A percentile compares a stretch with the other conserved stretches of the same genome.
Conservation (phyloP, 2,888 invertebrate genomes). For the Calameuta pallipes region DNA sequence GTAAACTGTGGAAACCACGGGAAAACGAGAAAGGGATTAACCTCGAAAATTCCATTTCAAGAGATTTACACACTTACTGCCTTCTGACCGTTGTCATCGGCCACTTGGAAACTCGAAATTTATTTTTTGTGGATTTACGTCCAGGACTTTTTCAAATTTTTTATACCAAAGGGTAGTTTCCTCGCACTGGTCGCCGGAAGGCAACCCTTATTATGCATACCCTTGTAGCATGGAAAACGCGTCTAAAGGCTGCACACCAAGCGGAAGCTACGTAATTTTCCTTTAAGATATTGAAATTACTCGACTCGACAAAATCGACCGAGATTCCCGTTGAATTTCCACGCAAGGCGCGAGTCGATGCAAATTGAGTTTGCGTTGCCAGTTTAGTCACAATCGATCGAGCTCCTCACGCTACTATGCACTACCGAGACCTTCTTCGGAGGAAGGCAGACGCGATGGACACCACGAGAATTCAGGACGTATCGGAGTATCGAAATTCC, state of each 20-base stretch:
- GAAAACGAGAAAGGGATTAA: too few species aligned
- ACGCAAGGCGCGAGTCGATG: conserved; percentile 35
- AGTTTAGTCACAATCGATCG: conserved; percentile 42
- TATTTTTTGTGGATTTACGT: too few species aligned
- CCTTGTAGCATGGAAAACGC: background rate
- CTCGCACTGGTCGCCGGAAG: too few species aligned
- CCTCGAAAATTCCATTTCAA: too few species aligned
- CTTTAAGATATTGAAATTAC: conserved; percentile 44
- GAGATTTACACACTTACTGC: too few species aligned
- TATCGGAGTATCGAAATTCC: background rate
- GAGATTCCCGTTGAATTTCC: conserved; percentile 10
- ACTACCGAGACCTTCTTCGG: background rate
- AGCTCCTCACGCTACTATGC: background rate
- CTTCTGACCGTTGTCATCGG: too few species aligned
- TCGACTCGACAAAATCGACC: conserved; percentile 24
- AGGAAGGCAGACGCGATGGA: conserved; percentile 3
- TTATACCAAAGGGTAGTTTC: too few species aligned
- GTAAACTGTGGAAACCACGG: too few species aligned
- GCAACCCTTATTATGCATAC: too few species aligned
- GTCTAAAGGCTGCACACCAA: background rate
- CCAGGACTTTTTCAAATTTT: too few species aligned
- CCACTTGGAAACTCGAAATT: too few species aligned
- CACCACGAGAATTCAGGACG: conserved; percentile 28
- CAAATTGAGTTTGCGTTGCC: conserved; percentile 44
- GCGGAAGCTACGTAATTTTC: conserved; percentile 30